phyloP scores from a whole-genome alignment of 2,888 invertebrate species.

The Asteroscopus sphinx region DNA sequence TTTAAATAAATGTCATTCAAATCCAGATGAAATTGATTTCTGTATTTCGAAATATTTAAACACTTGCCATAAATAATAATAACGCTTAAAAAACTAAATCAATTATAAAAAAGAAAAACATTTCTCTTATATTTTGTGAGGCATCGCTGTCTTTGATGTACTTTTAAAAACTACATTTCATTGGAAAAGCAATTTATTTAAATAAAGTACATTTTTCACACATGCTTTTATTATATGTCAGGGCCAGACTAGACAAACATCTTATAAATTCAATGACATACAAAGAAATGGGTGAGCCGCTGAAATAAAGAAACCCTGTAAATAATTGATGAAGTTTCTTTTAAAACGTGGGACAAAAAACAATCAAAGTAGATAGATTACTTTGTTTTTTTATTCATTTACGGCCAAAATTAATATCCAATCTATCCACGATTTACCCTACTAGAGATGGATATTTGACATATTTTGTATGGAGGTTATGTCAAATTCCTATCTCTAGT shows the following conservation, averaged over 20 bases:
- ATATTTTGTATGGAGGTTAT: too few species aligned
- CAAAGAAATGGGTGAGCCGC: constrained; percentile 17
- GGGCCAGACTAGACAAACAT: constrained; percentile 33
- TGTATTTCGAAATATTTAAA: too few species aligned
- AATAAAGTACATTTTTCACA: constrained; percentile 17
- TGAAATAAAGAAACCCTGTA: constrained; percentile 25
- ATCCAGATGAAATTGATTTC: too few species aligned
- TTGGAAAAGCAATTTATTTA: constrained; percentile 33
- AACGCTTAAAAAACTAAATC: background rate
- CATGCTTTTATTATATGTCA: constrained; percentile 25
- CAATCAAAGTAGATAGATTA: background rate
- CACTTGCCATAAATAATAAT: too few species aligned
- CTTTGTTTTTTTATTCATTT: background rate
- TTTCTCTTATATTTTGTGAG: constrained; percentile 1
- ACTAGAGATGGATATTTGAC: too few species aligned
- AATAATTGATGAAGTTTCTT: constrained; percentile 30
- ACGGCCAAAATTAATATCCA: too few species aligned
- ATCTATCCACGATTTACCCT: too few species aligned
- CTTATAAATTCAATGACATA: constrained; percentile 36
- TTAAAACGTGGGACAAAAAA: constrained; percentile 20
- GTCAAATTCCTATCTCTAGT: too few species aligned
- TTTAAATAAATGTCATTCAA: too few species aligned
- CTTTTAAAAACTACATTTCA: constrained; percentile 25
- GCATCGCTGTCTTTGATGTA: constrained; percentile 2
- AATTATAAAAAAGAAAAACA: background rate